phyloP scores from a whole-genome alignment of 1,140 invertebrate genomes.

The Nasonia vitripennis region DNA sequence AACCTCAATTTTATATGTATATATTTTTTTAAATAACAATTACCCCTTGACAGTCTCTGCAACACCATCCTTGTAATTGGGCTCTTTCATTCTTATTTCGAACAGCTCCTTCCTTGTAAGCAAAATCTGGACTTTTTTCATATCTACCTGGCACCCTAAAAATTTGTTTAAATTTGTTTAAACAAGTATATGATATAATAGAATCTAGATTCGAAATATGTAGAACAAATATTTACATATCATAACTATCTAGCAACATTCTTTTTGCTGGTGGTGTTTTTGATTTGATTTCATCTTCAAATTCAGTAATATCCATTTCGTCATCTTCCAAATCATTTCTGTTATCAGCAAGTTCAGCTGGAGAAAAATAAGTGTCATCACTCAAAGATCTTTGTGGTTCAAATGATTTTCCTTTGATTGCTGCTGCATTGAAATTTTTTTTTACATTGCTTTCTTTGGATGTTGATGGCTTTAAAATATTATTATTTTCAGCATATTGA shows the following conservation, averaged over 20 bases:
- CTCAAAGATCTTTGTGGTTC: conserved; percentile 3
- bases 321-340: conserved; percentile 36
- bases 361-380: conserved; percentile 51
- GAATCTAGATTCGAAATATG: conserved; percentile 20
- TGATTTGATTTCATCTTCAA: conserved; percentile 36
- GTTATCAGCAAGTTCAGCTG: conserved; percentile 41
- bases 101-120: conserved; percentile 63
- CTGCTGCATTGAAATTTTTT: conserved; percentile 3
- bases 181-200: not conserved
- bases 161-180: conserved; percentile 10
- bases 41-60: conserved; percentile 71
- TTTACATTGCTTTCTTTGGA: not conserved
- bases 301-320: conserved; percentile 47
- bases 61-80: conserved; percentile 68
- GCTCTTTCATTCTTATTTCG: conserved; percentile 68
- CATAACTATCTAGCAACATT: conserved; percentile 54
- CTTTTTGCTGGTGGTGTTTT: conserved; percentile 54
- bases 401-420: conserved; percentile 27
- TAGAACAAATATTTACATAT: conserved; percentile 57
- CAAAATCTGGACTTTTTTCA: conserved; percentile 53
- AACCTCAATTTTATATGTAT: conserved; percentile 23
- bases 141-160: conserved; percentile 56
- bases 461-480: not conserved
- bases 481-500: not conserved
- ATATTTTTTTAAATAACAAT: conserved; percentile 26